Base-by-base conservation (phyloP, 1,140 invertebrate genomes). In the Thrips palmi region DNA sequence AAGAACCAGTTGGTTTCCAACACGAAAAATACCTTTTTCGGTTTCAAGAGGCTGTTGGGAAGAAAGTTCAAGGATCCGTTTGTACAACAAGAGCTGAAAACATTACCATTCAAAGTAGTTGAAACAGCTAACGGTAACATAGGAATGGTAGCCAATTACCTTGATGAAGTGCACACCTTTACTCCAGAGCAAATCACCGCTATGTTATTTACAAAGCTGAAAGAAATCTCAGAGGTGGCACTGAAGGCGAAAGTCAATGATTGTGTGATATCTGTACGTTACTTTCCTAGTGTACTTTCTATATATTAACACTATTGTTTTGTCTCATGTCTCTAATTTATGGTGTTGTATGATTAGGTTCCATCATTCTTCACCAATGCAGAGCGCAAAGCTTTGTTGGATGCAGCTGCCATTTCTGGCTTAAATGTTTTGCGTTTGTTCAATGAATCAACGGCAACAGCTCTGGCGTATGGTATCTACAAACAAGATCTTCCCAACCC, bases 1-100 rank as follows among this genome's bases (percentile, higher is more conserved):
- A 96, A 94, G 58, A 94, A 94, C 55, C 89, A 97, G 55, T 77
- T 83, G 60, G 77, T 94, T 10, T 96, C 88, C 45, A 98, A 98
- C 55, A 77, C 94, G 67, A 92, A 88, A 57, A 98, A 96, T 55
- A 97, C 94, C 39, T 70, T 97, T 35, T 77, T 77, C 63, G 80
- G 80, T 34, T 92, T 97, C 53, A 97, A 96, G 62, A 69, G 85
- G 51, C 60, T 97, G 19, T 58, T 98, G 45, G 94, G 91, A 28
- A 64, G 82, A 47, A 77, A 77, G 52, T 88, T 72, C 54, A 70
- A 75, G 49, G 92, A 98, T 64, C 83, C 84, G 10, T 64, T 76
- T 49, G 77, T 87, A 30, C 74, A 91, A 52, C 64, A 70, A 45
- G 88, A 93, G 58, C 51, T 85, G 3, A 64, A 70, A 48, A 63